phyloP scores from a whole-genome alignment of 2,888 invertebrate genomes.

The Dexiosoma caninum region DNA sequence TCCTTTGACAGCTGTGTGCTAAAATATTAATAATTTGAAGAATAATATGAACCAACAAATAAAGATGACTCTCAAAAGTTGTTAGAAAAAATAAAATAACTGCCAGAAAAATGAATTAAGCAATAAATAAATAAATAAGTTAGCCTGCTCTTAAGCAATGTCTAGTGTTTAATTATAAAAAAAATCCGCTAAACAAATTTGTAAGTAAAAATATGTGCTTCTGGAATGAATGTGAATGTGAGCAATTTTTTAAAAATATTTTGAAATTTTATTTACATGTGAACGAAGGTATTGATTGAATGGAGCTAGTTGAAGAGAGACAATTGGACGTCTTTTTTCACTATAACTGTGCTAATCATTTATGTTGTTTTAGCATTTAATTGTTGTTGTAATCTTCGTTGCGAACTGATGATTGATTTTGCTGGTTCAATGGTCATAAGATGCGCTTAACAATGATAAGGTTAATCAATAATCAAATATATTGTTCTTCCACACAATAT shows the following conservation, averaged over 20 bases:
- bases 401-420: conserved; percentile 15
- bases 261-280: background rate
- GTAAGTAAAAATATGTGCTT: background rate
- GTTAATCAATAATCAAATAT: no score
- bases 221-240: background rate
- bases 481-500: no score
- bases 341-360: background rate
- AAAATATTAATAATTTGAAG: no score
- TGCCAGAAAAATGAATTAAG: conserved; percentile 16
- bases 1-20: no score
- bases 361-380: background rate
- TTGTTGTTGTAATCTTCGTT: background rate
- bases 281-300: background rate
- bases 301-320: background rate
- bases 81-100: conserved; percentile 6
- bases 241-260: background rate
- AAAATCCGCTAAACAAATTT: background rate
- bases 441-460: background rate
- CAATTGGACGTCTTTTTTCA: background rate
- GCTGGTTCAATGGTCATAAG: background rate
- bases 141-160: conserved; percentile 18
- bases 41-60: no score
- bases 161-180: conserved; percentile 1
- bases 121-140: conserved; percentile 42
- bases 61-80: no score